Base-by-base conservation (phyloP, 2,797 vertebrate genomes). In the Enteromius anoplus region DNA sequence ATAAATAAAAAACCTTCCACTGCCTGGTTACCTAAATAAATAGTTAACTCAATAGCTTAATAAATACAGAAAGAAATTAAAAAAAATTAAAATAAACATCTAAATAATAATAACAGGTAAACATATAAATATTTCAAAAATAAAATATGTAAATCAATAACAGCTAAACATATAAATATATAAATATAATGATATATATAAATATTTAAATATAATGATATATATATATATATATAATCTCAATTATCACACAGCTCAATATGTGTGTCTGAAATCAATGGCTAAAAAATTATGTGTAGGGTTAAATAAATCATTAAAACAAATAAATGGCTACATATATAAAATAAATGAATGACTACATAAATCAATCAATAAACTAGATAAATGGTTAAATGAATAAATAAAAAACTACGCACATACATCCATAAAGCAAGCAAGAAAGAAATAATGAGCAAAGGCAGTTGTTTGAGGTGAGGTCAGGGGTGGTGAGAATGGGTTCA, bases 401-500 rank as follows among this genome's bases (percentile, higher is more conserved):
- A 26, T 26, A 26, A 29, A 47, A 47, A 15, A 47, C 45, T 2
- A 47, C 8, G 14, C 51, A 49, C 60, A 26, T 29, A 15, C 11
- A 49, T 19, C 45, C 37, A 37, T 17, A 64, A 64, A 15, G 21
- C 14, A 32, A 49, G 40, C 29, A 10, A 65, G 42, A 5, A 29
- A 64, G 29, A 64, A 62, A 4, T 37, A 66, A 64, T 51, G 29
- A 73, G 40, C 37, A 72, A n/a, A 62, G 68, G 19, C 17, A 42
- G 55, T 34, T 34, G 19, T 21, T 79, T 53, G 19, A 37, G 53
- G 79, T 65, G 7, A 53, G 82, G 66, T 72, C 75, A 84, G 68
- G 53, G 68, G 4, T 72, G 40, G 5, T 51, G 37, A 47, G 29
- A 81, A 81, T 19, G 66, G 66, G 71, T 68, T 78, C 73, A 40